phyloP scores from a whole-genome alignment of 2,888 invertebrate species.

The Melangyna quadrimaculata region DNA sequence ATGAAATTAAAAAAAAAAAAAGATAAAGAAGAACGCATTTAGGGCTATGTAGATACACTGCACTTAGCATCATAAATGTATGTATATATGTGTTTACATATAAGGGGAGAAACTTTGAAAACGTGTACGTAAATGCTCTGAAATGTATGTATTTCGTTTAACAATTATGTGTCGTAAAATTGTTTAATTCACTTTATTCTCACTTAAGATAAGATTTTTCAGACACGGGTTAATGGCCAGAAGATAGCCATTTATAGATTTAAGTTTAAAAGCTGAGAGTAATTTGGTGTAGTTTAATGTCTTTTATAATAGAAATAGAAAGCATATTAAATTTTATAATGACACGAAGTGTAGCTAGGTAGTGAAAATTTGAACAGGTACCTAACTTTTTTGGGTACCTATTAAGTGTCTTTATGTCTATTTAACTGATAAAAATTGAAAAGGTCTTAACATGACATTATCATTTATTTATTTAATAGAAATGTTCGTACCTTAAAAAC shows the following conservation, averaged over 20 bases:
- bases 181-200: constrained; percentile 61
- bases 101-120: background rate
- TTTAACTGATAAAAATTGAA: no score
- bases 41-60: background rate
- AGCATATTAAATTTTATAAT: background rate
- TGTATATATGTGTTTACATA: background rate
- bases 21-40: background rate
- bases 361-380: no score
- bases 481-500: no score
- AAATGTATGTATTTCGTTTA: constrained; percentile 24
- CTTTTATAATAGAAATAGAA: background rate
- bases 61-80: background rate
- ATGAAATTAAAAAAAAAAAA: background rate
- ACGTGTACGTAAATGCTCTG: background rate
- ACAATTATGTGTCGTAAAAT: constrained; percentile 60
- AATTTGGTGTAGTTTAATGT: background rate
- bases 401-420: no score
- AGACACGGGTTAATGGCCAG: constrained; percentile 11
- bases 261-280: background rate
- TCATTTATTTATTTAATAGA: no score
- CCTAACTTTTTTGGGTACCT: no score
- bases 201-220: constrained; percentile 35
- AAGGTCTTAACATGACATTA: no score
- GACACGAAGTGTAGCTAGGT: no score
- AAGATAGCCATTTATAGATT: background rate